These are phyloP conservation scores for Acronicta aceris DNA, from an alignment of 2,888 invertebrate genomes.

Conservation along the genomic window DNA sequence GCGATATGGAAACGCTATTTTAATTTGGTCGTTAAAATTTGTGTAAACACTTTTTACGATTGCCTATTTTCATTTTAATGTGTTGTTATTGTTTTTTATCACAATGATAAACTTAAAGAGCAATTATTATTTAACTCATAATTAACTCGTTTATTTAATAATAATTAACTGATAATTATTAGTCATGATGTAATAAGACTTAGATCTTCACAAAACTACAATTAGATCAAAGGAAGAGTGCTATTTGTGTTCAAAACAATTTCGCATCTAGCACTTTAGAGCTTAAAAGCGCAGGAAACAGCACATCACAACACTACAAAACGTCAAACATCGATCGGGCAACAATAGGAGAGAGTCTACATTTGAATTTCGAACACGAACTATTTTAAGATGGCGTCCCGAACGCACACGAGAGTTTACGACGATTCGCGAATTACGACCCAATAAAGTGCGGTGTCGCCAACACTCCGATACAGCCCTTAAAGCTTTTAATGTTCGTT, in stretches of 20 bases:
- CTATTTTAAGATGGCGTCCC: conserved; percentile 79
- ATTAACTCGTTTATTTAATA: no score
- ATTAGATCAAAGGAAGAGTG: conserved; percentile 48
- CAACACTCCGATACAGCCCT: conserved; percentile 71
- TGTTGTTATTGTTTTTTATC: conserved; percentile 11
- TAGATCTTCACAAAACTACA: conserved; percentile 36
- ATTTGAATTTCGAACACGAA: conserved; percentile 69
- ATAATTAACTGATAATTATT: conserved; percentile 4
- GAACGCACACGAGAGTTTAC: conserved; percentile 72
- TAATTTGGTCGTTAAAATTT: conserved; percentile 39
- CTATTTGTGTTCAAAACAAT: conserved; percentile 50
- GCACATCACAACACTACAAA: conserved; percentile 62
- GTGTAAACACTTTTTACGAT: conserved; percentile 18
- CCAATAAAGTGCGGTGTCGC: conserved; percentile 75
- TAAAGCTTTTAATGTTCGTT: conserved; percentile 72
- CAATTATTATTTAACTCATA: no score
- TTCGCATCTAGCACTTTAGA: conserved; percentile 22
- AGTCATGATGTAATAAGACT: conserved; percentile 30
- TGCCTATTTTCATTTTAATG: conserved; percentile 10
- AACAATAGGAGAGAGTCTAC: conserved; percentile 65
- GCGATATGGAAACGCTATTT: conserved; percentile 43
- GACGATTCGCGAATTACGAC: conserved; percentile 78
- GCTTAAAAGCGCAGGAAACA: conserved; percentile 60
- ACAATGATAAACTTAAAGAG: conserved; percentile 13
- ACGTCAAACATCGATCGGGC: conserved; percentile 63